Evolutionary conservation across 2,797 vertebrate species (phyloP).

Genomic region (Coilia nasus): DNA sequence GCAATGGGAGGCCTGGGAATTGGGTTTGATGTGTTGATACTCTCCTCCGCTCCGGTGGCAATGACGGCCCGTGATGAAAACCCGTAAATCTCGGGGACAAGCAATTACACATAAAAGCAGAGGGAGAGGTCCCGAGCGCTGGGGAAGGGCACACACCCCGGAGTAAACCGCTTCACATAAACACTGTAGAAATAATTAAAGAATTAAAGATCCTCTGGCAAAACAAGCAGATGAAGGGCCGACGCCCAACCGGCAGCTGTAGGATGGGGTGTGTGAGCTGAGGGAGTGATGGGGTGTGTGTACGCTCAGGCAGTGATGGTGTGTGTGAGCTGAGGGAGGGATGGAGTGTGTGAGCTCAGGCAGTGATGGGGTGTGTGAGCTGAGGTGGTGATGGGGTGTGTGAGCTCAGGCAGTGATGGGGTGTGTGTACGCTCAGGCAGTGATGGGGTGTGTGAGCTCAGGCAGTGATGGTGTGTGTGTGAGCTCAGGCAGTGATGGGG

Average conservation of each 20-base stretch:
- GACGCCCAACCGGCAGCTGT: background rate
- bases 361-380: too few species aligned
- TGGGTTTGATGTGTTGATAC: slow-evolving; percentile 15
- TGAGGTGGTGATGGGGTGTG: too few species aligned
- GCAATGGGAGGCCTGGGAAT: slow-evolving; percentile 13
- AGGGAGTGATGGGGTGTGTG: too few species aligned
- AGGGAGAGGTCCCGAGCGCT: background rate
- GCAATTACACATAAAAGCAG: slow-evolving; percentile 25
- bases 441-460: too few species aligned
- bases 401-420: too few species aligned
- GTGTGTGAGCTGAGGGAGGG: too few species aligned
- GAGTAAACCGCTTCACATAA: background rate
- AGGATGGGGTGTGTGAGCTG: background rate
- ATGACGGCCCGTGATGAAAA: slow-evolving; percentile 10
- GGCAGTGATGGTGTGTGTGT: too few species aligned
- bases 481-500: too few species aligned
- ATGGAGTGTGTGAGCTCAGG: too few species aligned
- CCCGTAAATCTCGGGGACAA: slow-evolving; percentile 12
- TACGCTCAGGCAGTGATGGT: too few species aligned
- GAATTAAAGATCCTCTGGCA: slow-evolving; percentile 21
- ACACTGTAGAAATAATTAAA: slow-evolving; percentile 23
- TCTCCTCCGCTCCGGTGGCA: background rate
- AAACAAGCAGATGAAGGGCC: slow-evolving; percentile 7
- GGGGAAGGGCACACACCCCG: slow-evolving; percentile 13
- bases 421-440: too few species aligned